Base-by-base conservation (phyloP, 1,140 invertebrate species). In the Ephestia elutella region DNA sequence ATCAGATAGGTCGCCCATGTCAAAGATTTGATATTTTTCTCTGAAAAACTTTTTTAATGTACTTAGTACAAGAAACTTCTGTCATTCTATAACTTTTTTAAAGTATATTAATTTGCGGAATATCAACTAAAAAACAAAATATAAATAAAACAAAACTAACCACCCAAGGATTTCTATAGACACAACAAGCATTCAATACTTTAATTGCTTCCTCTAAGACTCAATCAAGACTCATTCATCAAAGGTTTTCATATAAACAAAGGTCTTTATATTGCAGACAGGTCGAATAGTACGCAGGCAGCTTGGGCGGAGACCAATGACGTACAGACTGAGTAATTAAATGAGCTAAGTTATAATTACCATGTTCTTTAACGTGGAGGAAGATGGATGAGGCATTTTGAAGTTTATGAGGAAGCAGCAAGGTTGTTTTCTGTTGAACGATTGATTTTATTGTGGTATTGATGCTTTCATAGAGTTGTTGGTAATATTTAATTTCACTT, bases 231-330 rank as follows among this genome's bases (percentile, higher is more conserved):
- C 69, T 70, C 70, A 81, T 81, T 82, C 73, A 79, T 75, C 75
- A 65, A 73, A 65, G 62, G 61, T 77, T 78, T 75, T 80, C 73
- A 82, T 79, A 78, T 83, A 86, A 84, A 86, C 83, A 86, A 86
- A 84, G 69, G 70, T 54, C 56, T 70, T 70, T 77, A 54, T 49
- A 66, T 38, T 62, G 63, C 60, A 73, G 73, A 75, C 76, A 73
- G 71, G 73, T 53, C 19, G 20, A 53, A 53, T 44, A 9, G 50
- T 78, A 73, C 74, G 78, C 71, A 65, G 63, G 60, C 73, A 71
- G 70, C 62, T 65, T 68, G 78, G 83, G 83, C 78, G 83, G 77
- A 62, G 71, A 54, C 13, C 61, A 54, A 49, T 67, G 62, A 78
- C 64, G 63, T 56, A 72, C 63, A 59, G 62, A 72, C 64, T 60